Conservation (phyloP, 2,888 invertebrate genomes). For the Plusia festucae region DNA sequence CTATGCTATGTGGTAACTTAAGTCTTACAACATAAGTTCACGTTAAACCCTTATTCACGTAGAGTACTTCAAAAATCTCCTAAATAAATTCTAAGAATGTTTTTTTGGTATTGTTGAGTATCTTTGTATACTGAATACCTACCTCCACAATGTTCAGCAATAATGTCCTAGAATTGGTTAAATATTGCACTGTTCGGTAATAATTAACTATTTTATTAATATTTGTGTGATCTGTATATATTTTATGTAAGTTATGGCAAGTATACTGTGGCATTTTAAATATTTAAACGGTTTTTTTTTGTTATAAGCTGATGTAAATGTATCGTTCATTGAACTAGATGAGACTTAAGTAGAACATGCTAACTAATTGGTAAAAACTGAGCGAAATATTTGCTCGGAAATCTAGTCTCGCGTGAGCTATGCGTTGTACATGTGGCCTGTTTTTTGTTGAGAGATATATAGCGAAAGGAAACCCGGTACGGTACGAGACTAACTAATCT, state of each 20-base stretch:
- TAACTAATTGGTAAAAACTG: conserved; percentile 29
- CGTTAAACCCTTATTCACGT: too few relatives aligned
- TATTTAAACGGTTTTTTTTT: too few relatives aligned
- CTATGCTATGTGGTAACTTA: conserved; percentile 25
- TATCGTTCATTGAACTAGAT: not conserved
- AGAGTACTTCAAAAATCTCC: too few relatives aligned
- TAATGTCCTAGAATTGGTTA: too few relatives aligned
- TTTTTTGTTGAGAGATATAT: not conserved
- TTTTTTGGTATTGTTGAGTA: too few relatives aligned
- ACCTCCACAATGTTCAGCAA: too few relatives aligned
- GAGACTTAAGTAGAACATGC: conserved; percentile 24
- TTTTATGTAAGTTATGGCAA: not conserved
- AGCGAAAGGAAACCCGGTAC: not conserved
- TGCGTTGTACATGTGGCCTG: not conserved
- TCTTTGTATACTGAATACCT: too few relatives aligned
- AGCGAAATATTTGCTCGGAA: conserved; percentile 41
- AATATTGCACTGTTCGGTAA: too few relatives aligned
- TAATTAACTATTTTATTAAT: too few relatives aligned
- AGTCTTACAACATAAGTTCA: conserved; percentile 29
- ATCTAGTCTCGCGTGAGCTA: conserved; percentile 19
- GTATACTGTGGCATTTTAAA: too few relatives aligned
- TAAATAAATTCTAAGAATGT: too few relatives aligned
- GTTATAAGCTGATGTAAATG: not conserved
- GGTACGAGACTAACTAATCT: not conserved
- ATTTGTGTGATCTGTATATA: not conserved